phyloP scores from a whole-genome alignment of 2,797 vertebrate genomes.

The Chaenodraco wilsoni region DNA sequence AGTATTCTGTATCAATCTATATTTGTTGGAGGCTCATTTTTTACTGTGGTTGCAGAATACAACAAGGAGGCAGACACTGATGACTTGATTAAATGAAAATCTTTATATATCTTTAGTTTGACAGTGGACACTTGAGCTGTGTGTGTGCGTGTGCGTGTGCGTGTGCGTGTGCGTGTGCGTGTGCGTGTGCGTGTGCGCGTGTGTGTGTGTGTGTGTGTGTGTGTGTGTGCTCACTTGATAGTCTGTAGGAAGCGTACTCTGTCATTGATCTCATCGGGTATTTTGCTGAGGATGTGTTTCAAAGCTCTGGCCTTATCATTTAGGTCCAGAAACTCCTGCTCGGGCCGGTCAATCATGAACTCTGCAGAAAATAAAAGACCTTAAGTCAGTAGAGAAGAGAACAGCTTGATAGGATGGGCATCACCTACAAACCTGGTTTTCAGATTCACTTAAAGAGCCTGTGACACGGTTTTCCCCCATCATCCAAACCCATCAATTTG shows the following conservation, averaged over 20 bases:
- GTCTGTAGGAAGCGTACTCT: constrained; percentile 98
- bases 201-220: neutral
- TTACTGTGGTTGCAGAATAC: too few relatives aligned
- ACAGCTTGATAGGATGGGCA: neutral
- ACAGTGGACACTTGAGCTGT: too few relatives aligned
- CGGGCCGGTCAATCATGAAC: constrained; percentile 96
- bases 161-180: constrained; percentile 1
- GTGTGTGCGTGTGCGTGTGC: neutral
- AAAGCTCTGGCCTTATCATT: constrained; percentile 97
- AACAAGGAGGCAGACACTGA: too few relatives aligned
- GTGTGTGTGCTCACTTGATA: constrained; percentile 91
- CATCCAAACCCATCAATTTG: too few relatives aligned
- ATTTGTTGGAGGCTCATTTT: too few relatives aligned
- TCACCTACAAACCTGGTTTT: neutral
- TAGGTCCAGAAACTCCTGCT: constrained; percentile 95
- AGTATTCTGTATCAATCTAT: too few relatives aligned
- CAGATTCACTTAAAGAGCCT: neutral
- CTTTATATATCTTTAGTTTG: too few relatives aligned
- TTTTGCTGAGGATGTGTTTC: constrained; percentile 98
- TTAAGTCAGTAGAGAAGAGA: neutral
- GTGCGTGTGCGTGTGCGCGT: neutral
- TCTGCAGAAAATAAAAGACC: constrained; percentile 76
- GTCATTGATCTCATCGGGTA: constrained; percentile 97
- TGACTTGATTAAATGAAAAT: too few relatives aligned
- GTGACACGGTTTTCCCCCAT: too few relatives aligned